A percentile compares a stretch with the other conserved stretches of the same genome.
Conservation (phyloP, 2,888 invertebrate genomes). For the Phyllotreta cruciferae region DNA sequence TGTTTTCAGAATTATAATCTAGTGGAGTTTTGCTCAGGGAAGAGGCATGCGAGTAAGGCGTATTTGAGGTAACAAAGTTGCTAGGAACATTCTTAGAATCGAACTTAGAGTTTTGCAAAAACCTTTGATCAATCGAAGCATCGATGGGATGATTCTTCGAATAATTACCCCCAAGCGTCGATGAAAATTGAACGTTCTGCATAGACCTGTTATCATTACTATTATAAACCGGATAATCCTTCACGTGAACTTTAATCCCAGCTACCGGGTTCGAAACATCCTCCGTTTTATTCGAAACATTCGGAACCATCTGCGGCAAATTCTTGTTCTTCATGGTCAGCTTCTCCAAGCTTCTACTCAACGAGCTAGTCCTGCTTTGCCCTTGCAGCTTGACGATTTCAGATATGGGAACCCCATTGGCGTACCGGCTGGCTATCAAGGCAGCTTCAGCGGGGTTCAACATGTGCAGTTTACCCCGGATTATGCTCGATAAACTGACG, state of each 20-base stretch:
- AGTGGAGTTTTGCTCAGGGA: conserved; percentile 12
- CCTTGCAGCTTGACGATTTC: conserved; percentile 52
- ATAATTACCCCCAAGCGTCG: conserved; percentile 27
- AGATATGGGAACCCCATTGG: conserved; percentile 49
- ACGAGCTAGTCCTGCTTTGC: conserved; percentile 37
- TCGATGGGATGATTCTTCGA: conserved; percentile 13
- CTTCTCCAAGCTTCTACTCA: conserved; percentile 32
- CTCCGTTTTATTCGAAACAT: conserved; percentile 22
- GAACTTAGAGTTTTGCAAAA: conserved; percentile 41
- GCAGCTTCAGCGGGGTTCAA: conserved; percentile 44
- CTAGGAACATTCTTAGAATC: conserved; percentile 43
- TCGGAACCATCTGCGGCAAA: conserved; percentile 28
- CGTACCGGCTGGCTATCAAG: conserved; percentile 49
- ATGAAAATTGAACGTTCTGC: conserved; percentile 31
- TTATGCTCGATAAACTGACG: conserved; percentile 47
- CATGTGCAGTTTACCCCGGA: conserved; percentile 43
- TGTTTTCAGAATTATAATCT: conserved; percentile 27
- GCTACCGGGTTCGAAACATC: conserved; percentile 24
- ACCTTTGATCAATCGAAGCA: conserved; percentile 35
- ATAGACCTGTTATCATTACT: conserved; percentile 24
- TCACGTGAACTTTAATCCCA: conserved; percentile 26
- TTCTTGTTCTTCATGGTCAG: conserved; percentile 30
- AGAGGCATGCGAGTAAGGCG: conserved; percentile 8
- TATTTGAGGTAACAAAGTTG: conserved; percentile 35
- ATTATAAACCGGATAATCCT: conserved; percentile 35